Evolutionary conservation across 2,888 invertebrate species (phyloP).

Genomic region (Caenorhabditis macrosperma): DNA sequence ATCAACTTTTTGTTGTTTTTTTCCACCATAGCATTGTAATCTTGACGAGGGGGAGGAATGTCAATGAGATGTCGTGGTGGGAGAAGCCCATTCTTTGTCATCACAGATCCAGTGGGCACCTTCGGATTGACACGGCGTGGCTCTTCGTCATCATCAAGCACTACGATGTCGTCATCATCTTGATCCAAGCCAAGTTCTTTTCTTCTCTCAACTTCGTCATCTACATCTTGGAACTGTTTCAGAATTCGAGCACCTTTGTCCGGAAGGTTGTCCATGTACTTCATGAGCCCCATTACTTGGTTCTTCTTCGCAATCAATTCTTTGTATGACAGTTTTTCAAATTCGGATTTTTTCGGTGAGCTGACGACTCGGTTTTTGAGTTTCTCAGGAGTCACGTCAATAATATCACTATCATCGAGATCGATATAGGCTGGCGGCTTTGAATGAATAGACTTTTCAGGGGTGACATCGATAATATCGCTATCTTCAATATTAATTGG

Average conservation of each 20-base stretch:
- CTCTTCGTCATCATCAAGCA: slow-evolving; percentile 26
- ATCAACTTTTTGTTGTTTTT: slow-evolving; percentile 70
- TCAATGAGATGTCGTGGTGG: slow-evolving; percentile 39
- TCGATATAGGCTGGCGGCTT: background rate
- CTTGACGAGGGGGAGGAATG: slow-evolving; percentile 24
- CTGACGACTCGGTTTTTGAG: background rate
- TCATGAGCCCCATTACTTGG: slow-evolving; percentile 24
- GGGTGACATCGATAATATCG: background rate
- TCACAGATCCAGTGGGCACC: slow-evolving; percentile 13
- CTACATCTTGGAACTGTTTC: slow-evolving; percentile 34
- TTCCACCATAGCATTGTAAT: slow-evolving; percentile 31
- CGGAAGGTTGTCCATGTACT: slow-evolving; percentile 18
- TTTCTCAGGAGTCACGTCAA: slow-evolving; percentile 24
- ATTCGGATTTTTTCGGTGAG: background rate
- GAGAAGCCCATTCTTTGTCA: slow-evolving; percentile 26
- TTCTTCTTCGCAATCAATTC: slow-evolving; percentile 31
- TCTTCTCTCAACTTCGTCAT: slow-evolving; percentile 47
- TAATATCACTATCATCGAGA: slow-evolving; percentile 28
- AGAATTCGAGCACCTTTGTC: slow-evolving; percentile 32
- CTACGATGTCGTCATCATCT: slow-evolving; percentile 1
- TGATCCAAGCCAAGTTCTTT: slow-evolving; percentile 10
- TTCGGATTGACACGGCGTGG: slow-evolving; percentile 35
- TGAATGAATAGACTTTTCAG: background rate
- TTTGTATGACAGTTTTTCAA: slow-evolving; percentile 8
- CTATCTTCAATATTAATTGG: background rate